A percentile compares a stretch with the other conserved stretches of the same genome.
Conservation (phyloP, 2,888 invertebrate species). For the Cerceris rybyensis region DNA sequence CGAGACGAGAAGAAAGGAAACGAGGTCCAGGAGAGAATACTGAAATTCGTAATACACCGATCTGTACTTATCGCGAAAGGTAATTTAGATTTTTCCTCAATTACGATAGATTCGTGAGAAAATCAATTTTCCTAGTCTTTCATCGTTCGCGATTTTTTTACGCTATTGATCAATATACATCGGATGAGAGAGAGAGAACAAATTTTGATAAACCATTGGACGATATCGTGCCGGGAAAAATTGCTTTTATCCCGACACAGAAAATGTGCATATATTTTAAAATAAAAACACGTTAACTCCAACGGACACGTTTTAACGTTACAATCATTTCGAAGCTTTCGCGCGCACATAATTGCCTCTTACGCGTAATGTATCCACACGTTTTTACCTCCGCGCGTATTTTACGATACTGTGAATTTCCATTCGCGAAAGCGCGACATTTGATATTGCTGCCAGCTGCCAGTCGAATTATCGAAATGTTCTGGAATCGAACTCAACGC, state of each 20-base stretch:
- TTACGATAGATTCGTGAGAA: constrained; percentile 47
- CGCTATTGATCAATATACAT: neutral
- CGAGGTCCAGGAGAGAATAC: constrained; percentile 53
- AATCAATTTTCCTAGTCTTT: neutral
- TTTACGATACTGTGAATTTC: too few relatives aligned
- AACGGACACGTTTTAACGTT: too few relatives aligned
- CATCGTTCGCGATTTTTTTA: neutral
- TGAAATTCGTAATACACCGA: constrained; percentile 53
- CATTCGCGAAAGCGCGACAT: too few relatives aligned
- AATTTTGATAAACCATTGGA: neutral
- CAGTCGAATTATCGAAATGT: neutral
- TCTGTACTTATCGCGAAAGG: constrained; percentile 64
- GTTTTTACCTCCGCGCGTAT: too few relatives aligned
- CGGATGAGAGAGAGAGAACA: neutral
- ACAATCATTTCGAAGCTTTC: too few relatives aligned
- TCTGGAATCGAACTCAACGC: neutral
- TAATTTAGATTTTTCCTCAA: constrained; percentile 75
- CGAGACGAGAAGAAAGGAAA: constrained; percentile 46
- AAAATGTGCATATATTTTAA: neutral
- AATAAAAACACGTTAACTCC: too few relatives aligned
- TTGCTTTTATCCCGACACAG: neutral
- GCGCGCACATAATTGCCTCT: too few relatives aligned
- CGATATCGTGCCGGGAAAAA: neutral
- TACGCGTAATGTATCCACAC: too few relatives aligned
- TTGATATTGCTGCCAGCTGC: too few relatives aligned